Base-by-base conservation (phyloP, 2,113 vertebrate species). In the Cepphus grylle region DNA sequence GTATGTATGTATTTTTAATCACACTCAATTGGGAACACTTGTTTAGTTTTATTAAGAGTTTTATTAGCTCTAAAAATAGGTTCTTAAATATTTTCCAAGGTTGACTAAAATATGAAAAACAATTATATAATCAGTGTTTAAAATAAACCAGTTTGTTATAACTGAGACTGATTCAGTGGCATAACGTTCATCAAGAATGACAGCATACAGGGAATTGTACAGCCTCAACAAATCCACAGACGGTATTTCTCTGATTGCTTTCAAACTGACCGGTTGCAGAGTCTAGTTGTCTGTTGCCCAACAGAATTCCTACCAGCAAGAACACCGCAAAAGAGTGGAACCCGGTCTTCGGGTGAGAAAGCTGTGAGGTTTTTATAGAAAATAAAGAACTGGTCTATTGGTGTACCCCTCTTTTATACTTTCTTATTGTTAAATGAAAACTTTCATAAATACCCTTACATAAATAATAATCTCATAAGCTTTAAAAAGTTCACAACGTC, bases 61-160 rank as follows among this genome's bases (percentile, higher is more conserved):
- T 95, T 96, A 96, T 93, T 96, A 92, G 30, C 36, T 94, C 93
- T 93, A 91, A 97, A 95, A 97, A 94, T 96, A 97, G 77, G 92
- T 80, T 90, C 72, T 92, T 90, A 96, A 94, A 96, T 87, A 86
- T 96, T 94, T 94, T 94, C 87, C 84, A 94, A 89, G 53, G 47
- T 93, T 59, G 74, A 77, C 4, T 50, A 95, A 95, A 96, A 90
- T 88, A 90, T 76, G 96, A 94, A 96, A 93, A 92, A 81, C 88
- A 93, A 94, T 85, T 94, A 86, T 43, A 86, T 93, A 90, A 81
- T 73, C 94, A 85, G 69, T 85, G 45, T 94, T 88, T 62, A 95
- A 96, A 97, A 94, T 86, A 96, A 97, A 97, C 81, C 62, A n/a
- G 58, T 81, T 94, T 92, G 77, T 92, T 96, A 80, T 87, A 93